Base-by-base conservation (phyloP, 2,797 vertebrate species). In the Karalla daura region DNA sequence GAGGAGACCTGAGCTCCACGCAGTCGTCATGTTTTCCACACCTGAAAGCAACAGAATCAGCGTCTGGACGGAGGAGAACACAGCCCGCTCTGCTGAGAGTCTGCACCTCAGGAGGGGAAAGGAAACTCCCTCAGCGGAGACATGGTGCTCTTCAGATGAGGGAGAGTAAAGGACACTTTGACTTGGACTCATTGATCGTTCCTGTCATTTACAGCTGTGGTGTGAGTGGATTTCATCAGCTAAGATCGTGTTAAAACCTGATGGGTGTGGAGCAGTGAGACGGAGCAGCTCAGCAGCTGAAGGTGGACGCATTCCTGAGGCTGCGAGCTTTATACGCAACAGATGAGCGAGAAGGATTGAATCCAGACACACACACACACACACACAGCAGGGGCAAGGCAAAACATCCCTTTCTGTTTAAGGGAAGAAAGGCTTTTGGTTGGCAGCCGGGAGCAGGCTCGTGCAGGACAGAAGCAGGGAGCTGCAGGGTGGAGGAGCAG, bases 261-360 rank as follows among this genome's bases (percentile, higher is more conserved):
- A n/a, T n/a, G n/a, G n/a, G 11, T n/a, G 28, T 43, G 2, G 37
- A 39, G 21, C 12, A 1, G 3, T 2, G 23, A 47, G 72, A 58
- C 2, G n/a, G 17, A 25, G 63, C 17, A 2, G n/a, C 47, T 11
- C 52, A 63, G 54, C 55, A 21, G 23, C 47, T 28, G 62, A 64
- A 81, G 74, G 62, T 64, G 32, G 52, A 56, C 0, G 43, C 69
- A 86, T 89, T 89, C 85, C 82, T 88, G 60, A 83, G 58, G 37
- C 35, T 33, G 2, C 7, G 9, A 1, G 36, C 24, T 74, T 85
- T 39, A 88, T 86, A 25, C 3, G 9, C 72, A 86, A 70, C 87
- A 89, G 86, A 89, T 89, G 81, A 80, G 53, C 15, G 1, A 9
- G 28, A 2, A 28, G 72, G 63, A 80, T n/a, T 1, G 15, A 11